Evolutionary conservation across 2,113 vertebrate genomes (phyloP).

Genomic region (Gopherus evgoodei): DNA sequence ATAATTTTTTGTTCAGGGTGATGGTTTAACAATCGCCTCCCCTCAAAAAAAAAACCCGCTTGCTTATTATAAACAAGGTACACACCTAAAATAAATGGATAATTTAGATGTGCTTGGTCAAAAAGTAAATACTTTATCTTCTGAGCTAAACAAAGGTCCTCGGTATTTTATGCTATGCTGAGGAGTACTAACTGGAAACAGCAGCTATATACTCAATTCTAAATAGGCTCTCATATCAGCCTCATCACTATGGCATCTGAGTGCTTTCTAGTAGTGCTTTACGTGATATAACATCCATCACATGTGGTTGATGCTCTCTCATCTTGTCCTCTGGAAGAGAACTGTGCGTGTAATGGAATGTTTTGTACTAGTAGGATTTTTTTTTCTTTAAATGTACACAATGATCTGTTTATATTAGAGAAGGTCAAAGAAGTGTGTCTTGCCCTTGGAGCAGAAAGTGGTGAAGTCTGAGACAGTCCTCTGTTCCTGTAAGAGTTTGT

Average conservation of each 20-base stretch:
- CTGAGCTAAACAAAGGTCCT: neutral
- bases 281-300: neutral
- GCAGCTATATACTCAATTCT: neutral
- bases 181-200: neutral
- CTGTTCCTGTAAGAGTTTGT: neutral
- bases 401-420: neutral
- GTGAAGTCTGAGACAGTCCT: neutral
- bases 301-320: neutral
- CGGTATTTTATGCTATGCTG: neutral
- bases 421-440: neutral
- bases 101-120: neutral
- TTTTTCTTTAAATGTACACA: neutral
- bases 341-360: neutral
- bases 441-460: neutral
- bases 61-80: neutral
- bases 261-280: neutral
- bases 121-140: neutral
- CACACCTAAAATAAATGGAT: neutral
- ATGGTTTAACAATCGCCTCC: neutral
- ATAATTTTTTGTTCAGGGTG: neutral
- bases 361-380: neutral
- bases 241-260: neutral
- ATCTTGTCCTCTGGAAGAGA: neutral
- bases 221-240: neutral
- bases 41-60: neutral